Conservation (phyloP, 2,797 vertebrate genomes). For the Galagoides demidoff region DNA sequence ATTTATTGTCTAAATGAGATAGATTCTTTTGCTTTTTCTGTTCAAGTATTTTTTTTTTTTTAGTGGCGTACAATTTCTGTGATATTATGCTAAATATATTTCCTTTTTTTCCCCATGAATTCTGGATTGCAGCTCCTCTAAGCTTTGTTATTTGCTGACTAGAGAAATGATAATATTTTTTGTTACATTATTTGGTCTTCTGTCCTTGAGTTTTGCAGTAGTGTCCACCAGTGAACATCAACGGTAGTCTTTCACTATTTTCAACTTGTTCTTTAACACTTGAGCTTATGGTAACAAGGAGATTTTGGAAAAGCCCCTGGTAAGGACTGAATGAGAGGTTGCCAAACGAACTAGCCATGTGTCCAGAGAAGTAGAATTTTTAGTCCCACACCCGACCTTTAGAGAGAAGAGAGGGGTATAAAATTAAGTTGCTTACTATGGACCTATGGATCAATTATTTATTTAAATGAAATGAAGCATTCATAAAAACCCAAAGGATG, state of each 20-base stretch:
- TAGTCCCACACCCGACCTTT: not conserved
- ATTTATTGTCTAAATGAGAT: not conserved
- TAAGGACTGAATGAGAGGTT: not conserved
- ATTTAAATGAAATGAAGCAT: not conserved
- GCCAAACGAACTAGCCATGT: not conserved
- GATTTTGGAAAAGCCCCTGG: not conserved
- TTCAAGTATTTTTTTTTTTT: not conserved
- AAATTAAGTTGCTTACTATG: not conserved
- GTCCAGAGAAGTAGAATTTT: not conserved
- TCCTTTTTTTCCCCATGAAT: not conserved
- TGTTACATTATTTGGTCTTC: not conserved
- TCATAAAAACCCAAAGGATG: not conserved
- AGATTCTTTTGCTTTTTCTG: not conserved
- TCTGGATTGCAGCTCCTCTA: not conserved
- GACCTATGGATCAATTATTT: not conserved
- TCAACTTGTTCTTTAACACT: not conserved
- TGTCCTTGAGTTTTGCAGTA: not conserved
- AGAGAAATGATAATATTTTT: not conserved
- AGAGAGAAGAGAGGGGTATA: not conserved
- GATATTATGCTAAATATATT: not conserved
- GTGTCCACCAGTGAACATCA: not conserved
- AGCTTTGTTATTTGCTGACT: not conserved
- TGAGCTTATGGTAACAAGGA: not conserved
- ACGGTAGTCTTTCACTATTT: not conserved
- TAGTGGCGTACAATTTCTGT: not conserved